These are phyloP conservation scores for Oplegnathus fasciatus DNA, from an alignment of 2,113 vertebrate genomes.

Conservation along the genomic window DNA sequence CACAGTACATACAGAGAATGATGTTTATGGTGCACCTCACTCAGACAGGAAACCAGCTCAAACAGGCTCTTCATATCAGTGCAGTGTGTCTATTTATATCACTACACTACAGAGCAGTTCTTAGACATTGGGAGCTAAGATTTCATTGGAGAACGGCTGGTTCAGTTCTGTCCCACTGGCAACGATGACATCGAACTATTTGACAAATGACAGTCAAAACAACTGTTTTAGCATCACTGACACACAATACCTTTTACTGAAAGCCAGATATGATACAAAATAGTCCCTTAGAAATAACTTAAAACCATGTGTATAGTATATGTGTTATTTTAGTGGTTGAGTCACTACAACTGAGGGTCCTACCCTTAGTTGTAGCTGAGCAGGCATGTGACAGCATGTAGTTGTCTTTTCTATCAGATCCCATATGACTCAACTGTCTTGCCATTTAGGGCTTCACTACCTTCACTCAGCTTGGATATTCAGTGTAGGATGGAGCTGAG, in stretches of 20 bases:
- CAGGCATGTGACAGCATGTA: slow-evolving; percentile 7
- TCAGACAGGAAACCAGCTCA: slow-evolving; percentile 33
- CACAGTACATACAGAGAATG: slow-evolving; percentile 21
- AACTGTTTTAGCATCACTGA: slow-evolving; percentile 48
- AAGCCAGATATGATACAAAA: slow-evolving; percentile 71
- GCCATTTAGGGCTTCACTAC: slow-evolving; percentile 12
- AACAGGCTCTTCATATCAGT: slow-evolving; percentile 50
- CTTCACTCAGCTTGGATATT: slow-evolving; percentile 21
- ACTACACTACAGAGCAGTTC: slow-evolving; percentile 20
- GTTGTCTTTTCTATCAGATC: slow-evolving; percentile 22
- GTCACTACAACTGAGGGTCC: neutral
- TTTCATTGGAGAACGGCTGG: neutral
- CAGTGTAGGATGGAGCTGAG: slow-evolving; percentile 3
- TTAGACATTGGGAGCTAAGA: neutral
- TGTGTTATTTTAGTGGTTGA: slow-evolving; percentile 29
- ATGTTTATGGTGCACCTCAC: slow-evolving; percentile 15
- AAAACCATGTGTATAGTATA: slow-evolving; percentile 24
- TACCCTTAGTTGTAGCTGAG: slow-evolving; percentile 4
- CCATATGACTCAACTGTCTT: slow-evolving; percentile 20
- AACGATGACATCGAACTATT: neutral
- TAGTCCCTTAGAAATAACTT: slow-evolving; percentile 66
- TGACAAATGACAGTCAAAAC: slow-evolving; percentile 46
- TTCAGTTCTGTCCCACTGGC: neutral
- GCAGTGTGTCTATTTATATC: slow-evolving; percentile 53
- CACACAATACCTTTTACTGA: slow-evolving; percentile 71